Base-by-base conservation (phyloP, 2,113 vertebrate species). In the Nannospalax galili region DNA sequence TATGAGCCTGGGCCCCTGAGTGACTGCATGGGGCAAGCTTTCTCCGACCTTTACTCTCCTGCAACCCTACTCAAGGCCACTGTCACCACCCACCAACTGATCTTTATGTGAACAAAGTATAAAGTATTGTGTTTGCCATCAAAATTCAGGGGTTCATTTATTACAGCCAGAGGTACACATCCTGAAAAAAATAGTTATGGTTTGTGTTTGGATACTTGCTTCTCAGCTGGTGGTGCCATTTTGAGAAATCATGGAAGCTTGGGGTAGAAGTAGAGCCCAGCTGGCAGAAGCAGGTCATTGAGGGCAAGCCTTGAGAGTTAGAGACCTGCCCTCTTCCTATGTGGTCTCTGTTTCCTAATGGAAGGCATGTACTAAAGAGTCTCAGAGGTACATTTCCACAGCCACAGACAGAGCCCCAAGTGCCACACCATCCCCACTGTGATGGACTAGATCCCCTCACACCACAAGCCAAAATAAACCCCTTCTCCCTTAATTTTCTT, bases 1-100 rank as follows among this genome's bases (percentile, higher is more conserved):
- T 80, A 7, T 65, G 40, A 84, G 26, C 60, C 40, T 84, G 40
- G 19, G 1, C 48, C 58, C 52, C 28, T 62, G 1, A 73, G 16
- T 20, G 32, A 48, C 32, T 32, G 7, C 7, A n/a, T 45, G 26
- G 11, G 77, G 0, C 65, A 81, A 72, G 11, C 6, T n/a, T 35
- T 88, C n/a, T 35, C 30, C 48, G 4, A 45, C 8, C 28, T 19
- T 15, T 20, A 3, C 1, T 5, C 0, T 17, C 11, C 28, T 0
- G 26, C 37, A 5, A 11, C 5, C 48, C n/a, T 35, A 7, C 67
- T 69, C 80, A 77, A 56, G 15, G 22, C 32, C 26, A 82, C 2
- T 0, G 42, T 30, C 32, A 40, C 35, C 16, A 58, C 17, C 28
- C 22, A 32, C 28, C n/a, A 81, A 20, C 11, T 81, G 42, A 58